phyloP scores from a whole-genome alignment of 1,140 invertebrate species.

The Zophobas morio region DNA sequence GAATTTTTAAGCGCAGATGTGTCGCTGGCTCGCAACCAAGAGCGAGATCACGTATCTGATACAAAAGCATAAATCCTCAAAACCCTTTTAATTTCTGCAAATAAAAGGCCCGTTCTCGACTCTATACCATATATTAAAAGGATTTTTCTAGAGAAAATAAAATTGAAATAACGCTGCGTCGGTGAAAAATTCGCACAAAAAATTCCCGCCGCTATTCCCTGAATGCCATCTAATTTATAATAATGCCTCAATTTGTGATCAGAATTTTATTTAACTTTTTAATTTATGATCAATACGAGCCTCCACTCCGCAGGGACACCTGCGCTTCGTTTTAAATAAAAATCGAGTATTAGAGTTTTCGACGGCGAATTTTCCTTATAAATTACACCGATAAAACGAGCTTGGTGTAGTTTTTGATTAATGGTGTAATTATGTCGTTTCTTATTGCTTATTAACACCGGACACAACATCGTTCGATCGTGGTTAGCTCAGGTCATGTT shows the following conservation, averaged over 20 bases:
- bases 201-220: neutral
- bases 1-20: slow-evolving; percentile 9
- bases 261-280: slow-evolving; percentile 16
- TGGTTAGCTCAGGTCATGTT: too few relatives aligned
- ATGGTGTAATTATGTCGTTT: too few relatives aligned
- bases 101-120: slow-evolving; percentile 3
- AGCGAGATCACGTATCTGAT: slow-evolving; percentile 18
- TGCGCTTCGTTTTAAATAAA: slow-evolving; percentile 20
- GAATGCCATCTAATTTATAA: neutral
- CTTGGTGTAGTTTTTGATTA: too few relatives aligned
- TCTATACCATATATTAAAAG: slow-evolving; percentile 7
- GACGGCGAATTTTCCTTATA: neutral
- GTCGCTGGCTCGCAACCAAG: neutral
- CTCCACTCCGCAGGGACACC: neutral
- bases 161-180: neutral
- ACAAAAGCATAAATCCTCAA: slow-evolving; percentile 23
- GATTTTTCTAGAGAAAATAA: neutral
- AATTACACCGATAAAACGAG: neutral
- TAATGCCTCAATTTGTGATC: slow-evolving; percentile 10
- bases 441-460: too few relatives aligned
- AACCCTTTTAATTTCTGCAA: slow-evolving; percentile 21
- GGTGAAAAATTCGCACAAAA: neutral
- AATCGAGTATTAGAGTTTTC: neutral
- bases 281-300: slow-evolving; percentile 17
- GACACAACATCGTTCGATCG: too few relatives aligned